phyloP scores from a whole-genome alignment of 2,888 invertebrate genomes.

The Volucella inflata region DNA sequence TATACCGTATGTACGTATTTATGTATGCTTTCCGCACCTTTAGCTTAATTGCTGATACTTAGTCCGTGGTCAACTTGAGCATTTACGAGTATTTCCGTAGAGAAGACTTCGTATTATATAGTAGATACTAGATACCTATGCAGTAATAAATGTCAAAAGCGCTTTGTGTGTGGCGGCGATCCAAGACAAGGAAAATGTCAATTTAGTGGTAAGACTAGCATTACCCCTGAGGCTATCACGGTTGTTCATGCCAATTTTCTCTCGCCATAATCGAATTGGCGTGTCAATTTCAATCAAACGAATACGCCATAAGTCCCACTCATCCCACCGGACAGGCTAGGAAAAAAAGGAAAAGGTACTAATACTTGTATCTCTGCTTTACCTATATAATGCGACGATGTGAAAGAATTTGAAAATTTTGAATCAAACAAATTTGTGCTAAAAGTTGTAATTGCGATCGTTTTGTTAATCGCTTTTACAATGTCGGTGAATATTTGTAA shows the following conservation, averaged over 20 bases:
- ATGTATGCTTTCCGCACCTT: no score
- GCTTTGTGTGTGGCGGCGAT: background rate
- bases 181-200: background rate
- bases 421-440: slow-evolving; percentile 55
- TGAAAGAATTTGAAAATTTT: slow-evolving; percentile 16
- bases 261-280: slow-evolving; percentile 25
- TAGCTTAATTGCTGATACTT: no score
- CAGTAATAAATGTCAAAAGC: background rate
- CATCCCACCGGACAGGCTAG: slow-evolving; percentile 9
- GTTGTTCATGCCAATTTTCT: slow-evolving; percentile 18
- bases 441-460: slow-evolving; percentile 53
- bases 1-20: no score
- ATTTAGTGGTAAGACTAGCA: background rate
- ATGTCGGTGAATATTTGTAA: slow-evolving; percentile 39
- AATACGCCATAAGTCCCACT: slow-evolving; percentile 45
- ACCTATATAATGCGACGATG: no score
- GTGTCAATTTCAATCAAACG: slow-evolving; percentile 51
- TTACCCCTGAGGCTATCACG: slow-evolving; percentile 43
- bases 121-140: no score
- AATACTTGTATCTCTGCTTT: slow-evolving; percentile 19
- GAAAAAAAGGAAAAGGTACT: no score
- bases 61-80: no score
- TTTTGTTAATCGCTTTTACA: slow-evolving; percentile 52
- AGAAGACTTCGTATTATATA: background rate
- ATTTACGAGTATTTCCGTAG: background rate